Percentiles rank a stretch among this genome's conserved stretches.
phyloP scores from a whole-genome alignment of 2,113 vertebrate species.

The Uria aalge region DNA sequence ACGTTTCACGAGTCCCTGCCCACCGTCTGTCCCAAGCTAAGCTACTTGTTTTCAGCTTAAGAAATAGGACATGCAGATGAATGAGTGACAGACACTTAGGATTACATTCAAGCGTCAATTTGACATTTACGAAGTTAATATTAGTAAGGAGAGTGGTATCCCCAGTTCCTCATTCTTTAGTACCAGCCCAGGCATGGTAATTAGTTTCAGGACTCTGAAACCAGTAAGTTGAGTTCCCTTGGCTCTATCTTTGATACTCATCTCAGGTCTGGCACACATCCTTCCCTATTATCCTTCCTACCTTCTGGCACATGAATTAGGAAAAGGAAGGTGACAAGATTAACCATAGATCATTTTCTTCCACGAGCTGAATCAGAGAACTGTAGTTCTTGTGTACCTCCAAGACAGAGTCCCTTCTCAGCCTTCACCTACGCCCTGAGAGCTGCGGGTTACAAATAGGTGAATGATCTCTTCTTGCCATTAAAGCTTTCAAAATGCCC shows the following conservation, averaged over 20 bases:
- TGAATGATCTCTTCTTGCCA: neutral
- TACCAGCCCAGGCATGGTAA: neutral
- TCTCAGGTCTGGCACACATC: neutral
- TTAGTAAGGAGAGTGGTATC: neutral
- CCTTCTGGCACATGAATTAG: neutral
- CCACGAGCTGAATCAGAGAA: neutral
- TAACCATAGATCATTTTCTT: neutral
- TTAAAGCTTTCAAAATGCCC: neutral
- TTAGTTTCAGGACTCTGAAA: constrained; percentile 16
- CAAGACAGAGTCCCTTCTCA: neutral
- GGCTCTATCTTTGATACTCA: neutral
- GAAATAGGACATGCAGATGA: neutral
- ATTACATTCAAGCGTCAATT: neutral
- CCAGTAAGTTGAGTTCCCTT: constrained; percentile 12
- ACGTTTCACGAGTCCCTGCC: neutral
- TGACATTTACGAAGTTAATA: neutral
- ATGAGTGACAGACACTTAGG: neutral
- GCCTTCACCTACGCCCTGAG: neutral
- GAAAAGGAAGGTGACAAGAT: neutral
- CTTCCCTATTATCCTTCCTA: neutral
- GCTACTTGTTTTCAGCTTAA: neutral
- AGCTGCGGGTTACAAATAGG: neutral
- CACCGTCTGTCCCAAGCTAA: neutral
- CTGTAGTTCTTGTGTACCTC: neutral
- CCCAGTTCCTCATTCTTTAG: constrained; percentile 23